Conservation (phyloP, 2,113 vertebrate species). For the Eulemur rufifrons region DNA sequence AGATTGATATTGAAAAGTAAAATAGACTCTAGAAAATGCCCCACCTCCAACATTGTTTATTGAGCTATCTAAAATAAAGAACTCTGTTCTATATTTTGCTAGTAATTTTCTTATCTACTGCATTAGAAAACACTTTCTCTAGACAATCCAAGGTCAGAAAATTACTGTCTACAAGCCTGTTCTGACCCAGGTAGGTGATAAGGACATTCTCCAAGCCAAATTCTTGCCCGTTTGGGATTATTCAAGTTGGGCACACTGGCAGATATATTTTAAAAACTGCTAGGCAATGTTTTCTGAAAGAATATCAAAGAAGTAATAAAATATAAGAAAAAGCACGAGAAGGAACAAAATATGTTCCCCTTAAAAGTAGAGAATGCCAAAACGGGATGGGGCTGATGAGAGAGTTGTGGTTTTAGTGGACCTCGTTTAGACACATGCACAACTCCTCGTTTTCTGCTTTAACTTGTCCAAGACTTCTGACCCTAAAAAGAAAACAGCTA, state of each 20-base stretch:
- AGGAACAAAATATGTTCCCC: conserved; percentile 8
- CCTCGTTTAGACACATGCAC: conserved; percentile 48
- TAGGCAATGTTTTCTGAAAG: conserved; percentile 1
- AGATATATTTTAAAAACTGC: conserved; percentile 11
- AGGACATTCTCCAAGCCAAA: conserved; percentile 16
- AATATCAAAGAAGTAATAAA: conserved; percentile 31
- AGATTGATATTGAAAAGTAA: conserved; percentile 53
- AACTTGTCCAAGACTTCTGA: conserved; percentile 32
- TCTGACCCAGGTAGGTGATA: conserved; percentile 9
- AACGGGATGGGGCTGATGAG: conserved; percentile 57
- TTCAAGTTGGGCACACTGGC: neutral
- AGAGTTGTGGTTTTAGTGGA: conserved; percentile 45
- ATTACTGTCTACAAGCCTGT: neutral
- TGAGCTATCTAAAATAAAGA: conserved; percentile 45
- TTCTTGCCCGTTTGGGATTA: conserved; percentile 42
- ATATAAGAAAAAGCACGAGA: conserved; percentile 10
- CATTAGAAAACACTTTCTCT: conserved; percentile 27
- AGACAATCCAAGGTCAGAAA: conserved; percentile 26
- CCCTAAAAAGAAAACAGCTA: conserved; percentile 7
- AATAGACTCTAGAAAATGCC: conserved; percentile 23
- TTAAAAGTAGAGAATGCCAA: conserved; percentile 56
- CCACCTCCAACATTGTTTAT: conserved; percentile 23
- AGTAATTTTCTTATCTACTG: neutral
- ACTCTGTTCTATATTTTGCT: neutral
- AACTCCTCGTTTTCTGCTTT: conserved; percentile 28